Conservation (phyloP, 2,888 invertebrate species). For the Phrixothrix hirtus region DNA sequence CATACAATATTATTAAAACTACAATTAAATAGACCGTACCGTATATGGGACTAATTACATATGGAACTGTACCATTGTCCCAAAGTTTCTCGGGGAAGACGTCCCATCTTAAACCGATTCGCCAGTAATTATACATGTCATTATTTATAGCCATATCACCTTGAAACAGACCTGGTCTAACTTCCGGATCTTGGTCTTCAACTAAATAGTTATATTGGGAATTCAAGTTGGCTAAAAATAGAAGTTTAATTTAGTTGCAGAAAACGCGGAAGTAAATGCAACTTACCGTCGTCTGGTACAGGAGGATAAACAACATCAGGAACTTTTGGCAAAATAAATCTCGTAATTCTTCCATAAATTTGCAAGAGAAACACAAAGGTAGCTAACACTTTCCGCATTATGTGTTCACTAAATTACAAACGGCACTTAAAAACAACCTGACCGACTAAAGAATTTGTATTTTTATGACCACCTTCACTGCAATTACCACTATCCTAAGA, state of each 20-base stretch:
- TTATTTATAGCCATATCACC: slow-evolving; percentile 71
- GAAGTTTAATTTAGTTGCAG: slow-evolving; percentile 3
- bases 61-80: slow-evolving; percentile 68
- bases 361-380: slow-evolving; percentile 8
- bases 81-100: slow-evolving; percentile 68
- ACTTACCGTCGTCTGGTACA: slow-evolving; percentile 56
- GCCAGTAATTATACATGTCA: slow-evolving; percentile 63
- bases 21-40: slow-evolving; percentile 55
- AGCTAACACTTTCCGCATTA: slow-evolving; percentile 12
- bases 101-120: slow-evolving; percentile 67
- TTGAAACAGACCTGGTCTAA: slow-evolving; percentile 67
- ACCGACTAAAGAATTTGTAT: slow-evolving; percentile 6
- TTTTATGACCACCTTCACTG: slow-evolving; percentile 13
- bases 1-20: too few relatives aligned
- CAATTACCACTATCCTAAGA: slow-evolving; percentile 13
- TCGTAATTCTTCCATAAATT: slow-evolving; percentile 5
- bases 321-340: slow-evolving; percentile 52
- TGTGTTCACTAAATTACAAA: slow-evolving; percentile 6
- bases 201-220: slow-evolving; percentile 9
- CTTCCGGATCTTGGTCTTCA: slow-evolving; percentile 64
- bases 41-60: slow-evolving; percentile 66
- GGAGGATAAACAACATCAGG: slow-evolving; percentile 57
- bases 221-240: slow-evolving; percentile 15
- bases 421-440: slow-evolving; percentile 10
- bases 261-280: background rate